A percentile compares a stretch with the other conserved stretches of the same genome.
Conservation (phyloP, 1,140 invertebrate genomes). For the Drosophila murphyi region DNA sequence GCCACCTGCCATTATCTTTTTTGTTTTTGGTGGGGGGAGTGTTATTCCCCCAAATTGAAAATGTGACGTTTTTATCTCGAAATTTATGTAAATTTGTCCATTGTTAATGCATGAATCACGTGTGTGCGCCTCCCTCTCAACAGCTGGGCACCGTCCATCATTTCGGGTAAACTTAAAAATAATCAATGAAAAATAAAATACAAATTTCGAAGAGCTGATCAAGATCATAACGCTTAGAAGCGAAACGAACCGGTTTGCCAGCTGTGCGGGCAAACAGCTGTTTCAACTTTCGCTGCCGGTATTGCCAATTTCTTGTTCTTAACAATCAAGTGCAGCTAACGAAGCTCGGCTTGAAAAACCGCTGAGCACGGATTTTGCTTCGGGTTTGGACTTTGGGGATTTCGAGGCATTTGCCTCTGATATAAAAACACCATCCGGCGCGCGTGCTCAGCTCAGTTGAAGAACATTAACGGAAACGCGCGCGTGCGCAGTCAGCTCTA, state of each 20-base stretch:
- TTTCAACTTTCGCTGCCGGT: constrained; percentile 69
- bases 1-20: background rate
- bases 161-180: constrained; percentile 38
- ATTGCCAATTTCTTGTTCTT: constrained; percentile 66
- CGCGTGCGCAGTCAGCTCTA: constrained; percentile 59
- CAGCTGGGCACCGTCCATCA: constrained; percentile 24
- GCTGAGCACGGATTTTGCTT: background rate
- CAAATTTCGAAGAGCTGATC: constrained; percentile 1
- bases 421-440: constrained; percentile 75
- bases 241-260: constrained; percentile 62
- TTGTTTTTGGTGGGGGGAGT: background rate
- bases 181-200: constrained; percentile 17
- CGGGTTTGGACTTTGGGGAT: constrained; percentile 5
- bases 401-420: constrained; percentile 39
- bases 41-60: background rate
- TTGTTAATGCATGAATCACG: constrained; percentile 41
- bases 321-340: constrained; percentile 48
- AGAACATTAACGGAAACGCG: constrained; percentile 76
- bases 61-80: background rate
- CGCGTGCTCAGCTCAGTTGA: constrained; percentile 77
- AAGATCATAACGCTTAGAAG: constrained; percentile 35
- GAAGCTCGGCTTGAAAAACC: constrained; percentile 21
- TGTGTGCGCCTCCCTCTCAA: constrained; percentile 17
- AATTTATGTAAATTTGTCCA: constrained; percentile 37
- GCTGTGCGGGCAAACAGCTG: constrained; percentile 62